Evolutionary conservation across 2,888 invertebrate genomes (phyloP).

Genomic region (Sylvicola cinctus): DNA sequence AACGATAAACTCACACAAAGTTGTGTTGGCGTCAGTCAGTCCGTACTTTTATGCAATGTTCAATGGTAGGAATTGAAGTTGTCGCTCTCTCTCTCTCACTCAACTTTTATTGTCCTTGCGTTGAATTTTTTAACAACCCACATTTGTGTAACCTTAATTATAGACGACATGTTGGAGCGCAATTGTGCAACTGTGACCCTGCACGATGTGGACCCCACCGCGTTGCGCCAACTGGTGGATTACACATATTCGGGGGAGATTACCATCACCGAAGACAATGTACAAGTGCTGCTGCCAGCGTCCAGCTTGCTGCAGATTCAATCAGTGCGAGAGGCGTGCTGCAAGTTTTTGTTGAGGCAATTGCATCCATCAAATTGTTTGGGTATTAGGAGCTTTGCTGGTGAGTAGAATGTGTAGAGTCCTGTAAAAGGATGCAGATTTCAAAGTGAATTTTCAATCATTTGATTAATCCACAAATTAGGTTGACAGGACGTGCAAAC

Average conservation of each 20-base stretch:
- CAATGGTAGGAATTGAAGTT: conserved; percentile 19
- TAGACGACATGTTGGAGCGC: conserved; percentile 26
- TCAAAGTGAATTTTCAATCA: too few relatives aligned
- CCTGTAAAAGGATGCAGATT: too few relatives aligned
- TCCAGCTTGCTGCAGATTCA: conserved; percentile 51
- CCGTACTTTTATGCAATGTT: conserved; percentile 54
- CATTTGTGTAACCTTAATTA: conserved; percentile 1
- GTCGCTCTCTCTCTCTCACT: conserved; percentile 1
- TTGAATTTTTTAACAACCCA: conserved; percentile 1
- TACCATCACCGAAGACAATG: conserved; percentile 42
- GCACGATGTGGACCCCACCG: conserved; percentile 33
- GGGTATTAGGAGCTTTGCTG: conserved; percentile 48
- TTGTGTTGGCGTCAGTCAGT: conserved; percentile 51
- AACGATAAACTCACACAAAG: conserved; percentile 45
- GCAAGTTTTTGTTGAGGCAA: conserved; percentile 51
- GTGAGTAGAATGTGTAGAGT: conserved; percentile 15
- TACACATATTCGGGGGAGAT: conserved; percentile 59
- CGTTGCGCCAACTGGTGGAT: conserved; percentile 44
- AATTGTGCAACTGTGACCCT: conserved; percentile 22
- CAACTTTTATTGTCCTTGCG: conserved; percentile 1
- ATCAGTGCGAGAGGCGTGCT: conserved; percentile 48
- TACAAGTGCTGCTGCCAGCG: conserved; percentile 46
- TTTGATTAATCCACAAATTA: too few relatives aligned
- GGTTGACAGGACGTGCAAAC: too few relatives aligned
- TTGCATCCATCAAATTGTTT: conserved; percentile 57